These are phyloP conservation scores for Danionella dracula DNA, from an alignment of 2,797 vertebrate species.

Conservation along the genomic window DNA sequence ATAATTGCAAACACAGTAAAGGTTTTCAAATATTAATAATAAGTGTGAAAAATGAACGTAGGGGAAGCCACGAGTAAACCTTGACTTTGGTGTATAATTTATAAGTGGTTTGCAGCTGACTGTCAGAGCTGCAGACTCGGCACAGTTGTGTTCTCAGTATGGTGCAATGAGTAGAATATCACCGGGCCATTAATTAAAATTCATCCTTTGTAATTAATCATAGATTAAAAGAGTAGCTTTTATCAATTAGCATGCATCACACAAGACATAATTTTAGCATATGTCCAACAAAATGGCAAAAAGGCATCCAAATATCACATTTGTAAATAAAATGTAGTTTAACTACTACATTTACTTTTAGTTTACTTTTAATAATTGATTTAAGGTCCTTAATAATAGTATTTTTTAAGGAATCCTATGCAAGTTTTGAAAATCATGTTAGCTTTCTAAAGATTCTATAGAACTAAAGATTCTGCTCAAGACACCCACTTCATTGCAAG, in stretches of 20 bases:
- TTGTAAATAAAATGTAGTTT: no score
- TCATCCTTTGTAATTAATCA: constrained; percentile 35
- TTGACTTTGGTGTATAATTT: neutral
- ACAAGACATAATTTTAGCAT: constrained; percentile 21
- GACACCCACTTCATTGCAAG: neutral
- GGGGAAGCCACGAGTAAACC: no score
- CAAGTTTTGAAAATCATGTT: no score
- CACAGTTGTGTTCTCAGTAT: constrained; percentile 10
- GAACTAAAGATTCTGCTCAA: no score
- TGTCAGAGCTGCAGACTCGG: constrained; percentile 22
- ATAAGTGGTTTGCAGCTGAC: neutral
- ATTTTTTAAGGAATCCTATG: no score
- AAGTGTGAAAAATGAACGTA: neutral
- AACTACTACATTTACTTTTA: no score
- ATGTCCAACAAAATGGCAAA: constrained; percentile 28
- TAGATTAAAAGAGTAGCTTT: constrained; percentile 26
- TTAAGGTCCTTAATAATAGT: no score
- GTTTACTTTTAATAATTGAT: no score
- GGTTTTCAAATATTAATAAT: no score
- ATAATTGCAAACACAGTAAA: no score
- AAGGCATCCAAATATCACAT: constrained; percentile 32
- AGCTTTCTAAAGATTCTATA: no score
- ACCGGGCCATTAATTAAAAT: constrained; percentile 19
- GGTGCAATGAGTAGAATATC: constrained; percentile 6
- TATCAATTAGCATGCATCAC: constrained; percentile 41